A percentile compares a stretch with the other conserved stretches of the same genome.
Conservation (phyloP, 2,113 vertebrate genomes). For the Budorcas taxicolor region DNA sequence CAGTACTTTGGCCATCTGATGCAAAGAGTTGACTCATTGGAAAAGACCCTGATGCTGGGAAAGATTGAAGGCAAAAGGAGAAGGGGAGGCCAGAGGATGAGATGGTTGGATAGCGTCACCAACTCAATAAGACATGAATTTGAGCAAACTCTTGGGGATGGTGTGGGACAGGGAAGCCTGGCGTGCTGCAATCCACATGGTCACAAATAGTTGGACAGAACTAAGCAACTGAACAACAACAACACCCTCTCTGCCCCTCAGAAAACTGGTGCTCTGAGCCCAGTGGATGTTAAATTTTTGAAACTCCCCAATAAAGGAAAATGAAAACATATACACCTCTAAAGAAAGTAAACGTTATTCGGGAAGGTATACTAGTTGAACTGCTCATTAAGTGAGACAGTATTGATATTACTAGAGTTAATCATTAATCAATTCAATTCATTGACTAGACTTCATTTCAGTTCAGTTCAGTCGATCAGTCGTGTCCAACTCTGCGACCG, state of each 20-base stretch:
- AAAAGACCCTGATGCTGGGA: neutral
- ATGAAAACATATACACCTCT: neutral
- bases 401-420: neutral
- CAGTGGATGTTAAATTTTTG: neutral
- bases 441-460: neutral
- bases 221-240: neutral
- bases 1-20: neutral
- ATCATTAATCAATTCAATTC: neutral
- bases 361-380: neutral
- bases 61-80: neutral
- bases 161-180: neutral
- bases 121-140: neutral
- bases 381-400: neutral
- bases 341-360: neutral
- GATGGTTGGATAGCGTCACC: neutral
- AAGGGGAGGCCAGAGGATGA: neutral
- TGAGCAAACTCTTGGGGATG: neutral
- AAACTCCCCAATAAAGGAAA: neutral
- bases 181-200: accelerated
- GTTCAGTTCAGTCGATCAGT: neutral
- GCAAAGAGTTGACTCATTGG: neutral
- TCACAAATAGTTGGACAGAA: neutral
- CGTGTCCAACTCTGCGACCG: accelerated
- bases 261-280: neutral
- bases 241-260: neutral